Percentiles rank a stretch among this genome's conserved stretches.
phyloP scores from a whole-genome alignment of 2,113 vertebrate species.

The Macroglossus sobrinus region DNA sequence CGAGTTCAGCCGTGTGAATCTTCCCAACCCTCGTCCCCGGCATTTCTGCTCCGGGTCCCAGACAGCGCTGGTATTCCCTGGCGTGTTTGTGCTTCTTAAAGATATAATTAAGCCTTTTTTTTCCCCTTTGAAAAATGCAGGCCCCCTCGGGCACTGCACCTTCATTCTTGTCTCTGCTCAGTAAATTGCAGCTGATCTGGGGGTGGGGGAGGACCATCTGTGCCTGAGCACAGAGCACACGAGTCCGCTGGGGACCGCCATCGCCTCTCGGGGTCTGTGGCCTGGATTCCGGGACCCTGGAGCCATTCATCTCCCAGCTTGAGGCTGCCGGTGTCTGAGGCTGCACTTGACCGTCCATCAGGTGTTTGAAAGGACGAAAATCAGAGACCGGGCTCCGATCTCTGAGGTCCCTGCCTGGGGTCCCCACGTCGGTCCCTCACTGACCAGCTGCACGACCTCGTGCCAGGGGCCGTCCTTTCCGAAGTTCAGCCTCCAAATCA shows the following conservation, averaged over 20 bases:
- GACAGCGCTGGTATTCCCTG: conserved; percentile 67
- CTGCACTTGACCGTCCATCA: rapidly evolving
- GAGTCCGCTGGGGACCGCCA: rapidly evolving
- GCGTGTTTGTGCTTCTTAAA: conserved; percentile 69
- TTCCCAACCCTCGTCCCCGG: conserved; percentile 54
- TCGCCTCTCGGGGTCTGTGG: background rate
- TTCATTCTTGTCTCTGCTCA: conserved; percentile 71
- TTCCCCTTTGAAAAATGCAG: conserved; percentile 75
- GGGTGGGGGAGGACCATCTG: background rate
- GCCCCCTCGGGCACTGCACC: conserved; percentile 71
- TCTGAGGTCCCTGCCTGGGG: background rate
- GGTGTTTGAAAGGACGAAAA: background rate
- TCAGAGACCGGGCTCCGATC: rapidly evolving
- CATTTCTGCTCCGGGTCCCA: conserved; percentile 70
- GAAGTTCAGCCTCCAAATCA: background rate
- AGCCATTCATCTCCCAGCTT: background rate
- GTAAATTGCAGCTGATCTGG: background rate
- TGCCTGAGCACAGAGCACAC: background rate
- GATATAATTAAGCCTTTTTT: conserved; percentile 74
- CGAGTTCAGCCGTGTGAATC: conserved; percentile 44
- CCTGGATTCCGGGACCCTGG: background rate
- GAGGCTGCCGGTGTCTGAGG: background rate
- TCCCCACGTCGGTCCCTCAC: rapidly evolving
- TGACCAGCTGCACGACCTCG: background rate
- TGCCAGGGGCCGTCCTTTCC: rapidly evolving